Conservation (phyloP, 2,113 vertebrate species). For the Chrysochloris asiatica region DNA sequence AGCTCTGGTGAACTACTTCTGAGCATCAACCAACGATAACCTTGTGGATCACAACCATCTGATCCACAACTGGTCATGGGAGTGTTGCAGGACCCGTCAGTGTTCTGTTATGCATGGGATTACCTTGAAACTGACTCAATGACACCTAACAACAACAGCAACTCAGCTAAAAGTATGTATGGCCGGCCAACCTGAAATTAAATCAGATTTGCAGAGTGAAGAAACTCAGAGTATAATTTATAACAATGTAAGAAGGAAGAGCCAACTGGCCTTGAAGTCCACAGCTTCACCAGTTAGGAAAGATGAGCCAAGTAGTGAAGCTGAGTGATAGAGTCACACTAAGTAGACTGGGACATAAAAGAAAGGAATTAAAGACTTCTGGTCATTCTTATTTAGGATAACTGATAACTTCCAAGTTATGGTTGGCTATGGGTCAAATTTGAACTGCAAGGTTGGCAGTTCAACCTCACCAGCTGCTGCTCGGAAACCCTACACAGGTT, state of each 20-base stretch:
- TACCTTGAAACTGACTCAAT: neutral
- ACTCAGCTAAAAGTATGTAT: neutral
- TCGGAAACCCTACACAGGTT: no score
- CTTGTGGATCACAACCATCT: no score
- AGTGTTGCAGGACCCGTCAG: no score
- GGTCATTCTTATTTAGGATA: neutral
- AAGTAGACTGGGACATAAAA: no score
- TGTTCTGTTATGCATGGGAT: no score
- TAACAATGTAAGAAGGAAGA: neutral
- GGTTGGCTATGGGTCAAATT: neutral
- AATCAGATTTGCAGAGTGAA: neutral
- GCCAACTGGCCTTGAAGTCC: no score
- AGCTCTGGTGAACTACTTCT: no score
- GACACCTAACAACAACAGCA: neutral
- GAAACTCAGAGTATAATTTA: neutral
- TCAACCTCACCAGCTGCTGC: no score
- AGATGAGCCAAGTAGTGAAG: neutral
- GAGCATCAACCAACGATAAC: no score
- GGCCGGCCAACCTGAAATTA: neutral
- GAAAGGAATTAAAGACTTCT: neutral
- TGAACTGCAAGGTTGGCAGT: no score
- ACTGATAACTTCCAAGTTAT: neutral
- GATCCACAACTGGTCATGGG: no score
- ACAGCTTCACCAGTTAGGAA: neutral
- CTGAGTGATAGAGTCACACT: neutral